Base-by-base conservation (phyloP, 2,888 invertebrate species). In the Callyntrura guangdongensis region DNA sequence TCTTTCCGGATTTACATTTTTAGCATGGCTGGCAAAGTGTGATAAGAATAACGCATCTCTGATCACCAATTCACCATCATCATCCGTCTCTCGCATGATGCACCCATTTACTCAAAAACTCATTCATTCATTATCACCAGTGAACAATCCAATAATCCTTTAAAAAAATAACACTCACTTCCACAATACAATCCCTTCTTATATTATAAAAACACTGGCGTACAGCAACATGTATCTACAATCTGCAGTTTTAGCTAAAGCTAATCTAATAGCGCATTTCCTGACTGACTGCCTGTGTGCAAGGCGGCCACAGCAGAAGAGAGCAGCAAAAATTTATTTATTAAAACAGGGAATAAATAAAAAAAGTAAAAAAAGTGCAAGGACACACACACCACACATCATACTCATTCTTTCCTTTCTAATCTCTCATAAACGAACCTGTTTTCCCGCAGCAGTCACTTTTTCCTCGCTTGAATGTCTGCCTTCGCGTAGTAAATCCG, bases 21-120 rank as follows among this genome's bases (percentile, higher is more conserved):
- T 81, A 77, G 69, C 86, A 49, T 61, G 77, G 64, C 86, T 86
- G 86, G 64, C 77, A 72, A 79, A 86, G 86, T 86, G 86, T 79
- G 86, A 86, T 86, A 86, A 86, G 86, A 81, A 81, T 81, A 81
- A 83, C n/a, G 20, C 25, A 49, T 36, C 53, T 8, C 12, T 9
- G 36, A 22, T 25, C 17, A 79, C 20, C 49, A 45, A 11, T 20
- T 53, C 9, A 79, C 9, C 27, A 59, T 25, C 9, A 81, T 81
- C 61, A 81, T 61, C 61, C 61, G 53, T 53, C 47, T 64, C n/a
- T 79, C 36, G 47, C 83, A 84, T 84, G 27, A 72, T 56, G 72
- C 84, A 69, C 53, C 72, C 84, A 84, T 82, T 82, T 61, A 53
- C 69, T 45, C 69, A 72, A 45, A 69, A 72, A 2, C 53, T 22